Base-by-base conservation (phyloP, 2,797 vertebrate genomes). In the Lacerta bilineata region DNA sequence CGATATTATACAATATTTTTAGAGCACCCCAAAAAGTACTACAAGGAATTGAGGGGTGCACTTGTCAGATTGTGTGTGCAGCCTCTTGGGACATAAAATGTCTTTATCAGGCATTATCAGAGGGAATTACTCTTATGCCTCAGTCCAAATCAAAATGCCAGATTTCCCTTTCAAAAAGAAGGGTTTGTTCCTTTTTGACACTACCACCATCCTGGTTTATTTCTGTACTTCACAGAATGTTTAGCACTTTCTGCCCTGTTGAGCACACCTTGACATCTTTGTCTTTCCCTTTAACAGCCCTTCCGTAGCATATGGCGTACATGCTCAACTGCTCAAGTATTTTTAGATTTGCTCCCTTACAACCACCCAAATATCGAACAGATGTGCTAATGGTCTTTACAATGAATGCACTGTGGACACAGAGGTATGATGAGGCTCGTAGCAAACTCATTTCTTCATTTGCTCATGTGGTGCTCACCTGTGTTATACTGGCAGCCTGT, bases 381-480 rank as follows among this genome's bases (percentile, higher is more conserved):
- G 95, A 96, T 96, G 93, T 46, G 88, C 74, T 39, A 80, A 88
- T 11, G 43, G 92, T 87, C 89, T 88, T 46, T 25, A 4, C 36
- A 87, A 93, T 0, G 36, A 90, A 93, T 27, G 39, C 86, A 90
- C 93, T 91, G 90, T 87, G 90, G 92, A 77, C 93, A 91, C 89
- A 89, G 94, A 93, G 46, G 79, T 88, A 82, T 84, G 83, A 92
- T 81, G 90, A 90, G 88, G 80, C 71, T 68, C 80, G 88, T 93
- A 89, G 23, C 83, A 91, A 93, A 93, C 89, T 89, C 87, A 90
- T 94, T 95, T 94, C 83, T 91, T 93, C 94, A 88, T 91, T 92
- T 93, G 83, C 90, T 93, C 94, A 88, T 91, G 91, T 93, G 83
- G 93, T 80, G 91, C 83, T 94, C 93, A 95, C 95, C 95, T 95